Base-by-base conservation (phyloP, 2,113 vertebrate genomes). In the Saccopteryx leptura region DNA sequence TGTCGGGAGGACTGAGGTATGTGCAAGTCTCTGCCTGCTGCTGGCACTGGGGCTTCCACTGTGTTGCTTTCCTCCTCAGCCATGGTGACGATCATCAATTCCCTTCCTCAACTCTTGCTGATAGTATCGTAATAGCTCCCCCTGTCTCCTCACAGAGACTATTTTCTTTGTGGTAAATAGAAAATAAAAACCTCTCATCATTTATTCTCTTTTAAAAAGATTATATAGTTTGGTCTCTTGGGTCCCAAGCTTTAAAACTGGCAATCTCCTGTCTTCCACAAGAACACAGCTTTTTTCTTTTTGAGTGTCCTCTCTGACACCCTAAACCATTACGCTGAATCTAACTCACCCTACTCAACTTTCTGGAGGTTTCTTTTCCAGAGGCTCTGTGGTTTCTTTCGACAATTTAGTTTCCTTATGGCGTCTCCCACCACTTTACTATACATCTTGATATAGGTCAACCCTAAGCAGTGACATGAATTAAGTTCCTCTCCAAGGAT, bases 361-460 rank as follows among this genome's bases (percentile, higher is more conserved):
- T 33, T 91, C 46, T 54, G 31, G 5, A 60, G 63, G 19, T 72
- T 95, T 95, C 31, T 75, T 39, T 89, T 28, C 14, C 33, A 86
- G 21, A 63, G 23, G 1, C 11, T 72, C 24, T 93, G 19, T 5
- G 9, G 9, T 46, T 93, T 86, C 23, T 88, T 66, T 65, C 46
- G 61, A 66, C 21, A 61, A 82, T 54, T 76, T 68, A 46, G 48
- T 74, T 81, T 85, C 78, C 66, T 46, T 21, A 4, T 63, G 54
- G 18, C 46, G 8, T 88, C 50, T 83, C 39, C 56, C 4, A 56
- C 17, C 24, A 33, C 39, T 46, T 61, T 78, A n/a, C n/a, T 61
- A 28, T 50, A 1, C 12, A 31, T 13, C 8, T 85, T 69, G 63
- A 10, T 21, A 24, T 15, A 71, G 9, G 7, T 50, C 11, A 60